Conservation (phyloP, 2,888 invertebrate genomes). For the Oscheius myriophilus region DNA sequence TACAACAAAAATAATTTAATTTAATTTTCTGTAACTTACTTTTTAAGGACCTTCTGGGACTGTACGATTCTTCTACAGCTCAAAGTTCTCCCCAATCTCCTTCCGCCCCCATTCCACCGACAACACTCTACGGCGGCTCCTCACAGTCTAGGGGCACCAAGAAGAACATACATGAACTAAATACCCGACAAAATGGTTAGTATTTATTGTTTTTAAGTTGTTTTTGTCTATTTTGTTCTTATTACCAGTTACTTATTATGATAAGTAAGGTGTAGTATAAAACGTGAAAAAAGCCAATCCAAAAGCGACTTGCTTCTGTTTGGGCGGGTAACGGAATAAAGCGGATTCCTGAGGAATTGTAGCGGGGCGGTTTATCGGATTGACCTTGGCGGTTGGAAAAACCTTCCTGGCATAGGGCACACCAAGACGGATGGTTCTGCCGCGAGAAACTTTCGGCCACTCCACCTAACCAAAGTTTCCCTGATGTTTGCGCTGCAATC, state of each 20-base stretch:
- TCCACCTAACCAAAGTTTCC: too few species aligned
- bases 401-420: too few species aligned
- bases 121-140: background rate
- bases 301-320: too few species aligned
- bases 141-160: background rate
- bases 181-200: background rate
- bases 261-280: background rate
- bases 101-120: slow-evolving; percentile 27
- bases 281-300: background rate
- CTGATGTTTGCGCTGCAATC: too few species aligned
- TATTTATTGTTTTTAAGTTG: background rate
- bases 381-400: too few species aligned
- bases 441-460: too few species aligned
- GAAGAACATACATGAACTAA: slow-evolving; percentile 3
- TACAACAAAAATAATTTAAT: background rate
- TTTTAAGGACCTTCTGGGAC: slow-evolving; percentile 33
- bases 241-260: too few species aligned
- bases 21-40: background rate
- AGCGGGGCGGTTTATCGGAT: too few species aligned
- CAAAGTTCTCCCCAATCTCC: slow-evolving; percentile 18
- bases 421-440: too few species aligned
- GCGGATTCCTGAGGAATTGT: too few species aligned
- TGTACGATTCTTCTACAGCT: slow-evolving; percentile 30
- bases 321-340: too few species aligned
- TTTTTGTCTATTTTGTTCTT: too few species aligned